Evolutionary conservation across 2,797 vertebrate genomes (phyloP).

Genomic region (Mormyrops boulengeri): DNA sequence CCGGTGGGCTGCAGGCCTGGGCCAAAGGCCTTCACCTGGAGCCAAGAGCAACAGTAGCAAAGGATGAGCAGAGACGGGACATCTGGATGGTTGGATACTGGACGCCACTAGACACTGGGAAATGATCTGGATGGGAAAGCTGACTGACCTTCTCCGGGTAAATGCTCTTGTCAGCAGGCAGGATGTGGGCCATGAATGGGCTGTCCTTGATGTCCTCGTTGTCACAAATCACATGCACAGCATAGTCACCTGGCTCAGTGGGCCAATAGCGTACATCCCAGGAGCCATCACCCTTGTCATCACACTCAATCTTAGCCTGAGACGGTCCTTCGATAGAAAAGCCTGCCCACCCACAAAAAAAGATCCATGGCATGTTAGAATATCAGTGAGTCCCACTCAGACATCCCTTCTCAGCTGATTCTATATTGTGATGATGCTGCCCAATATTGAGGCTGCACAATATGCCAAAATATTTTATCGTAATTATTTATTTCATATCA

Average conservation of each 20-base stretch:
- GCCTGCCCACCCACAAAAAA: conserved; percentile 53
- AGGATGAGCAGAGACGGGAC: background rate
- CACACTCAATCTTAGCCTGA: conserved; percentile 93
- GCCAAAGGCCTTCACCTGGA: conserved; percentile 85
- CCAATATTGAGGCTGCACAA: background rate
- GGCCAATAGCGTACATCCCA: conserved; percentile 97
- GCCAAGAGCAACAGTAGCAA: background rate
- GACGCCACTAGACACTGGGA: background rate
- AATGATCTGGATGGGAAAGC: background rate
- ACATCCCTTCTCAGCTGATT: background rate
- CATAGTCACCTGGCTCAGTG: conserved; percentile 86
- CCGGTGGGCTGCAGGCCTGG: conserved; percentile 79
- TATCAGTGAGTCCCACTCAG: background rate
- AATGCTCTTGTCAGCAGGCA: conserved; percentile 72
- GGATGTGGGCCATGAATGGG: conserved; percentile 89
- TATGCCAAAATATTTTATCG: background rate
- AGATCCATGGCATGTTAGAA: background rate
- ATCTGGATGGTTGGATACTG: background rate
- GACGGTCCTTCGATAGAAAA: conserved; percentile 97
- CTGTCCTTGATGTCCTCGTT: conserved; percentile 93
- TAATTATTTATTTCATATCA: background rate
- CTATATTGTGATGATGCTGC: background rate
- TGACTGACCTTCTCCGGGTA: conserved; percentile 81
- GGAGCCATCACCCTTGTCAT: conserved; percentile 87
- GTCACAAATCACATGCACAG: conserved; percentile 90